Conservation (phyloP, 2,113 vertebrate genomes). For the Parus major region DNA sequence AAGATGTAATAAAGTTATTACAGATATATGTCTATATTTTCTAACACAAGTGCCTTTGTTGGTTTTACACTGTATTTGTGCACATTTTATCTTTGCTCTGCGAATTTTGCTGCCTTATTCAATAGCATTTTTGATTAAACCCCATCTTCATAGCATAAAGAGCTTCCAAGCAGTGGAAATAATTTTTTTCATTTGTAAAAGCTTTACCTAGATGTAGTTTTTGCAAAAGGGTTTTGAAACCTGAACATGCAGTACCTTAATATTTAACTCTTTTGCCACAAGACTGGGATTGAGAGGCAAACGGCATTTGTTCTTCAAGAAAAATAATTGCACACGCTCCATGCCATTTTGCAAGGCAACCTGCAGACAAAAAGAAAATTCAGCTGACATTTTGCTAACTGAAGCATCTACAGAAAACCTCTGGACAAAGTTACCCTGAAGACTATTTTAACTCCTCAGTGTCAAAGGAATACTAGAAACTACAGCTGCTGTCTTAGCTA, state of each 20-base stretch:
- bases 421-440: not conserved
- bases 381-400: not conserved
- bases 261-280: conserved; percentile 91
- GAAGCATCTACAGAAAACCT: not conserved
- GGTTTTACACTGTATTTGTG: not conserved
- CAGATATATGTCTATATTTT: not conserved
- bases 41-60: not conserved
- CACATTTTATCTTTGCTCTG: not conserved
- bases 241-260: conserved; percentile 81
- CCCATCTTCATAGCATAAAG: not conserved
- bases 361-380: conserved; percentile 66
- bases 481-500: not conserved
- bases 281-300: conserved; percentile 93
- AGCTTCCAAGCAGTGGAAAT: not conserved
- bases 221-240: not conserved
- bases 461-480: not conserved
- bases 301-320: conserved; percentile 87
- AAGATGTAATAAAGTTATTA: not conserved
- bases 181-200: not conserved
- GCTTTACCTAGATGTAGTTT: not conserved
- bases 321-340: conserved; percentile 91
- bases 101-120: not conserved
- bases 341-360: conserved; percentile 90
- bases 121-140: not conserved
- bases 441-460: not conserved